phyloP scores from a whole-genome alignment of 2,888 invertebrate genomes.

The Rotaria sp. region DNA sequence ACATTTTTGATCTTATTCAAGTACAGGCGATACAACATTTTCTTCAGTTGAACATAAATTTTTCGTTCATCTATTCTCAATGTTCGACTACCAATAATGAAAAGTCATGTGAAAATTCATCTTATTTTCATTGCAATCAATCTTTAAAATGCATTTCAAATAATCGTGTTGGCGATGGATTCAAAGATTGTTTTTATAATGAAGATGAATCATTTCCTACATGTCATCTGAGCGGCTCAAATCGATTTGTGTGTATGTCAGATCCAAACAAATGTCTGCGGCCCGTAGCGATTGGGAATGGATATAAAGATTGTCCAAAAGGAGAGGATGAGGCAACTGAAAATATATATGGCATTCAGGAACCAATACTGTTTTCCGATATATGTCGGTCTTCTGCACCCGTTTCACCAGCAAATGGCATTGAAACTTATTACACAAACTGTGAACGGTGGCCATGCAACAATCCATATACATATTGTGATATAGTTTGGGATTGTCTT shows the following conservation, averaged over 20 bases:
- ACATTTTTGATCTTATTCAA: neutral
- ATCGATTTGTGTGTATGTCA: neutral
- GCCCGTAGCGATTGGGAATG: neutral
- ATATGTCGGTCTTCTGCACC: neutral
- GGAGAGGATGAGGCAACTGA: neutral
- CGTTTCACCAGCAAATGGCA: no score
- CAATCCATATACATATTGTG: neutral
- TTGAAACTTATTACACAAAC: neutral
- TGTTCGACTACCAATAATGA: neutral
- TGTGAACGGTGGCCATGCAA: neutral
- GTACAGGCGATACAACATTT: neutral
- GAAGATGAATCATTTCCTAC: conserved; percentile 5
- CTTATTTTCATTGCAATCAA: neutral
- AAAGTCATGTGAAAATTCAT: neutral
- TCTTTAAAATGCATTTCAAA: conserved; percentile 6
- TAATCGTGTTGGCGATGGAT: neutral
- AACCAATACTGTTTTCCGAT: neutral
- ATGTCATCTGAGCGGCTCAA: neutral
- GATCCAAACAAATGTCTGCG: neutral
- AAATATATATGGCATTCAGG: neutral
- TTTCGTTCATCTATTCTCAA: neutral
- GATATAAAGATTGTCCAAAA: neutral
- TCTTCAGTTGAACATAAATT: neutral
- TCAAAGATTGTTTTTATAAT: neutral
- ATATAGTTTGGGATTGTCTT: neutral